Evolutionary conservation across 2,113 vertebrate genomes (phyloP).

Genomic region (Syrmaticus mikado): DNA sequence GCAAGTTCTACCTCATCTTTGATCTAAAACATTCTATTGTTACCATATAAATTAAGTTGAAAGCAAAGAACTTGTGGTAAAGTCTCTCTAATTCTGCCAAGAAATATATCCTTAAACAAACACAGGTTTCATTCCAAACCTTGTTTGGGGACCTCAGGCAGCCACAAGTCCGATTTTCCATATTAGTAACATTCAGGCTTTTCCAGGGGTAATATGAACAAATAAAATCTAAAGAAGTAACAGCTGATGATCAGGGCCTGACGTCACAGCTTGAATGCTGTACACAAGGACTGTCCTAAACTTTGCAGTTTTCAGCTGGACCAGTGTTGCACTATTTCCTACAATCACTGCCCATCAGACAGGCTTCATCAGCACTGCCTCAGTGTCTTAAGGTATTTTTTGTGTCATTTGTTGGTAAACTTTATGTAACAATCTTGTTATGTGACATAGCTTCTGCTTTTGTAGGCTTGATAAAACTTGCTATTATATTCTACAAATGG

Average conservation of each 20-base stretch:
- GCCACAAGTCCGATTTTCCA: conserved; percentile 17
- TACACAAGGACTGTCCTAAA: background rate
- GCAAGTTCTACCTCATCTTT: background rate
- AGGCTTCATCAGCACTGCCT: background rate
- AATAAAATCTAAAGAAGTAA: too few species aligned
- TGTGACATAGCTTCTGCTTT: background rate
- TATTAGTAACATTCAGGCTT: background rate
- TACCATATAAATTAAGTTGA: background rate
- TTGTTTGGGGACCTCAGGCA: background rate
- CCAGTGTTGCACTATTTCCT: background rate
- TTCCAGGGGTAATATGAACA: background rate
- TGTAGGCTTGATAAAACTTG: background rate
- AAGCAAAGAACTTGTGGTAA: background rate
- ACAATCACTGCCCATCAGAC: background rate
- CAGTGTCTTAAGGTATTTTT: background rate
- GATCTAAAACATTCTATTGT: background rate
- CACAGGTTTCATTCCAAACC: conserved; percentile 14
- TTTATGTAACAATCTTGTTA: background rate
- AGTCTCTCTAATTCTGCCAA: background rate
- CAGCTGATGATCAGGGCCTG: too few species aligned
- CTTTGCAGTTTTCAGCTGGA: background rate
- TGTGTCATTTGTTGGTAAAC: background rate
- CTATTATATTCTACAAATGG: background rate
- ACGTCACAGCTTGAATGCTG: background rate
- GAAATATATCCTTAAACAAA: conserved; percentile 42